Evolutionary conservation across 92 coral and sea anemone genomes (phyloP).

Genomic region (Muricea muricata): DNA sequence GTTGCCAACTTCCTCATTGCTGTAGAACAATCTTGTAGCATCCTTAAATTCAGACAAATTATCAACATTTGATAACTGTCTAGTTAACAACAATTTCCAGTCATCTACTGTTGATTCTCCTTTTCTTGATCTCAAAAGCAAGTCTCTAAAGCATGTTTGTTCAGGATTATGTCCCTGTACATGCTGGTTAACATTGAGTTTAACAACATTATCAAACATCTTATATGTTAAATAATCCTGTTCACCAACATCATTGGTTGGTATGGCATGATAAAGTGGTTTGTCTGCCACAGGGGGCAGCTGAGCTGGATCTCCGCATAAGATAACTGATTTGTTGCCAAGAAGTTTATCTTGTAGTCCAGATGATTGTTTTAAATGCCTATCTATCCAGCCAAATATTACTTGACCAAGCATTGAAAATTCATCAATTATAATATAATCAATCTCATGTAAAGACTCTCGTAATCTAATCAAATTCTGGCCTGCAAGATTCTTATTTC

Average conservation of each 20-base stretch:
- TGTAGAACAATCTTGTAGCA: constrained; percentile 6
- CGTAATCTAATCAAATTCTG: constrained; percentile 16
- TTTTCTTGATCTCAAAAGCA: constrained; percentile 56
- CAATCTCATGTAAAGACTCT: constrained; percentile 53
- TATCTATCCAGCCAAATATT: constrained; percentile 74
- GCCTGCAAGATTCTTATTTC: background rate
- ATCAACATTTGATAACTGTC: constrained; percentile 49
- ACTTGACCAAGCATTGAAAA: constrained; percentile 79
- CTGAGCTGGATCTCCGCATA: constrained; percentile 79
- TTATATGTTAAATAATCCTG: constrained; percentile 70
- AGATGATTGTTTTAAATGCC: constrained; percentile 72
- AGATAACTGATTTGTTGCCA: constrained; percentile 65
- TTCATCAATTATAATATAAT: constrained; percentile 72
- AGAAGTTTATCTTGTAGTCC: constrained; percentile 65
- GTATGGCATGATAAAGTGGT: constrained; percentile 73
- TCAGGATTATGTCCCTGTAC: constrained; percentile 67
- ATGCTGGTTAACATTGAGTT: constrained; percentile 68
- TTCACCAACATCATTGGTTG: constrained; percentile 74
- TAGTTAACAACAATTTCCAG: constrained; percentile 71
- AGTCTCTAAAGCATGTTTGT: constrained; percentile 71
- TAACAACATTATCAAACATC: constrained; percentile 76
- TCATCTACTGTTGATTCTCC: constrained; percentile 38
- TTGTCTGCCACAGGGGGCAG: constrained; percentile 83
- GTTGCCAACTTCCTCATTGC: constrained; percentile 5
- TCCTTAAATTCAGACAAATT: constrained; percentile 15